Conservation (phyloP, 2,888 invertebrate genomes). For the Chironomus riparius region DNA sequence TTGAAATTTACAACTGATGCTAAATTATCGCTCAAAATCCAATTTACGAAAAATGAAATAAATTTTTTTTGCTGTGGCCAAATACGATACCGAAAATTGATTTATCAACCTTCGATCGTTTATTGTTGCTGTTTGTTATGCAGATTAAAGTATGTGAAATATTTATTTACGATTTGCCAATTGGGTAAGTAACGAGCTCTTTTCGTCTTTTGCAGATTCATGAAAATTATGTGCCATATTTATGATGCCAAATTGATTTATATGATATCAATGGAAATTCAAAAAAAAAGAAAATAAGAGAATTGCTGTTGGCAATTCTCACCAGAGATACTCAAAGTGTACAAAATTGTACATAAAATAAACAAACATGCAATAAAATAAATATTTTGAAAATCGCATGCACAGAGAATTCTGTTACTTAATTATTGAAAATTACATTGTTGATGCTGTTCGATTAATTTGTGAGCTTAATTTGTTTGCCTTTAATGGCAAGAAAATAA, state of each 20-base stretch:
- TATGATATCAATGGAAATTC: neutral
- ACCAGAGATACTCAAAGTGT: neutral
- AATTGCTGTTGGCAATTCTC: neutral
- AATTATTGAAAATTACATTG: neutral
- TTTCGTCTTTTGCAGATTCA: neutral
- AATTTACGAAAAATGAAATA: constrained; percentile 6
- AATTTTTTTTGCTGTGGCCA: neutral
- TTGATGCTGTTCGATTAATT: no score
- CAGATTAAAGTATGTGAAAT: neutral
- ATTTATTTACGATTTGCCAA: neutral
- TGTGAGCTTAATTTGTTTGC: no score
- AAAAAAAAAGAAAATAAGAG: neutral
- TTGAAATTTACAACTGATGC: constrained; percentile 4
- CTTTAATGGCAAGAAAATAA: neutral
- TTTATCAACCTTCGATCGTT: constrained; percentile 9
- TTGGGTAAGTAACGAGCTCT: constrained; percentile 1
- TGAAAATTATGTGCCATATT: constrained; percentile 7
- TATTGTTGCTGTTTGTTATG: constrained; percentile 2
- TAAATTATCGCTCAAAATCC: constrained; percentile 24
- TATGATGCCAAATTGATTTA: neutral
- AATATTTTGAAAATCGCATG: neutral
- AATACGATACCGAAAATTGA: constrained; percentile 13
- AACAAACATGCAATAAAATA: neutral
- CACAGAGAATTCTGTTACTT: neutral
- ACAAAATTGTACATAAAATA: neutral